Evolutionary conservation across 2,113 vertebrate genomes (phyloP), one percentile per base, ranked within the genome.

Genomic region (Polypterus bichir): DNA sequence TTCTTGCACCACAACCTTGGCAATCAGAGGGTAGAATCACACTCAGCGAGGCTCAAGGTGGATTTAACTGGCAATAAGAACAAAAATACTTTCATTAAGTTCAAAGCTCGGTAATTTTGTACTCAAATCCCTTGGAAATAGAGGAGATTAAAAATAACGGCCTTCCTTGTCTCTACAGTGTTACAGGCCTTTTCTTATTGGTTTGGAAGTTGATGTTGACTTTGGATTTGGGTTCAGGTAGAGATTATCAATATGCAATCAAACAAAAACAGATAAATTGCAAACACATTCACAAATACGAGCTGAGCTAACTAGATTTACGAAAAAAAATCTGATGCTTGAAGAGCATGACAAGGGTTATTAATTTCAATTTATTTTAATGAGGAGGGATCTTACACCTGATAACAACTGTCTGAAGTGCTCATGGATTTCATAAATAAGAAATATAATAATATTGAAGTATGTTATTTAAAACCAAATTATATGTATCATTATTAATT

Each of bases 161-260:
- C 61, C 56, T 60, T 56, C 65, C 73, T 44, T 63, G 70, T 80
- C 71, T 76, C 69, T 70, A 66, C 57, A 6, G 62, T 59, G 60
- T 75, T 69, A 73, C 63, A 77, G 57, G 54, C 62, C 74, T 73
- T 76, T 69, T 67, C 72, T 79, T 73, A 68, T 71, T 66, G 69
- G 71, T 53, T 83, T 69, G 62, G 60, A 62, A 44, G 58, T 48
- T 1, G 58, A 44, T 80, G 71, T 79, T 84, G 79, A 70, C 73
- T 83, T 85, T 79, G 74, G 72, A 69, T 73, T 68, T 62, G 51
- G 74, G 61, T 59, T 76, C 65, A 67, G 64, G 62, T 70, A 68
- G 77, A 82, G 74, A 80, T 82, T 79, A 77, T 76, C 73, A 64
- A 76, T 75, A 77, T 82, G 78, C 85, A 78, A 82, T 78, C 71